Percentiles rank a stretch among this genome's conserved stretches.
Conservation (phyloP, 2,113 vertebrate species). For the Neogobius melanostomus region DNA sequence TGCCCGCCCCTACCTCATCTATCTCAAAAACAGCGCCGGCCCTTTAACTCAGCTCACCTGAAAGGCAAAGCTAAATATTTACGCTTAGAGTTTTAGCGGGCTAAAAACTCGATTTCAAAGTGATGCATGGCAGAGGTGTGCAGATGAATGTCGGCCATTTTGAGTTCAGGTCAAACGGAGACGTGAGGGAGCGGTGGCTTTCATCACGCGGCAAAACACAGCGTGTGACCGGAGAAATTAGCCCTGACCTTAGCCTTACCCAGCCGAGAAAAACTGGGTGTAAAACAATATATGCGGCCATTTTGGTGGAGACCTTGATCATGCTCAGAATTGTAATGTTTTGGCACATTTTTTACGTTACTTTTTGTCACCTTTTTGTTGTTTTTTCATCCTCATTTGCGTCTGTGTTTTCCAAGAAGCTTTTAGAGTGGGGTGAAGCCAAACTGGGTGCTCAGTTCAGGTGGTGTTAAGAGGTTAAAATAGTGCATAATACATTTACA, state of each 20-base stretch:
- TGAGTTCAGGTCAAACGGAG: background rate
- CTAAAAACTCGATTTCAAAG: slow-evolving; percentile 49
- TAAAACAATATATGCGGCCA: background rate
- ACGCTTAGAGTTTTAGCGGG: slow-evolving; percentile 19
- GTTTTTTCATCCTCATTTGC: too few species aligned
- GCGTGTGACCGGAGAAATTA: background rate
- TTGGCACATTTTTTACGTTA: background rate
- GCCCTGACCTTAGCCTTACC: background rate
- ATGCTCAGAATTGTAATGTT: too few species aligned
- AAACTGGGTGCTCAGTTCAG: too few species aligned
- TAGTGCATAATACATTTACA: too few species aligned
- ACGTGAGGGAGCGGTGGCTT: background rate
- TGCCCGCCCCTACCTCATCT: slow-evolving; percentile 23
- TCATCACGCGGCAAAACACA: background rate
- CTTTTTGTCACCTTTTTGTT: too few species aligned
- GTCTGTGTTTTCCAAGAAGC: too few species aligned
- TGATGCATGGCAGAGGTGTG: slow-evolving; percentile 49
- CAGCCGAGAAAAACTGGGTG: background rate
- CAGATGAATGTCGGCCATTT: slow-evolving; percentile 28
- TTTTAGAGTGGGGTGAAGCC: too few species aligned
- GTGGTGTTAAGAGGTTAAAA: too few species aligned
- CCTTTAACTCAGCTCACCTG: slow-evolving; percentile 51
- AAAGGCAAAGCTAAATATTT: slow-evolving; percentile 55
- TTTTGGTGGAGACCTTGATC: background rate
- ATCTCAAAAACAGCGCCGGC: slow-evolving; percentile 31